Evolutionary conservation across 2,113 vertebrate species (phyloP).

Genomic region (Actenoides hombroni): DNA sequence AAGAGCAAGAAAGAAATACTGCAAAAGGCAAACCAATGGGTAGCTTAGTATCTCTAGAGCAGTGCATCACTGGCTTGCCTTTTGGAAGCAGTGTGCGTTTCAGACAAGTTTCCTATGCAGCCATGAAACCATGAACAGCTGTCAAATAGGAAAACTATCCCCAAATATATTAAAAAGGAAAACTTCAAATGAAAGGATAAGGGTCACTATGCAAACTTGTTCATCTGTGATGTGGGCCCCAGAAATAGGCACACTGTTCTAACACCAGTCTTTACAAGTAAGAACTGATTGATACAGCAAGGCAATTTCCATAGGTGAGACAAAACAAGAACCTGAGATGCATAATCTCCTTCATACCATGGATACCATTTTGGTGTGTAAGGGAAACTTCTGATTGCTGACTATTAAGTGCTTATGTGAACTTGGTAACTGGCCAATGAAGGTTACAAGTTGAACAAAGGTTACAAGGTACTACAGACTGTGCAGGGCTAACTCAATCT

Average conservation of each 20-base stretch:
- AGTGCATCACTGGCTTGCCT: not conserved
- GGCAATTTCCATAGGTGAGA: not conserved
- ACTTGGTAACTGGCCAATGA: not conserved
- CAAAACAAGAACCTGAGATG: not conserved
- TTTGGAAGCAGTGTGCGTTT: not conserved
- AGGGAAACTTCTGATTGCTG: not conserved
- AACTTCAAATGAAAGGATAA: not conserved
- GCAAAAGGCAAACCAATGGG: not conserved
- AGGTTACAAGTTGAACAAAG: not conserved
- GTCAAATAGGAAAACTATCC: no score
- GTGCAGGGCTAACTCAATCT: not conserved
- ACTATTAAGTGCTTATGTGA: not conserved
- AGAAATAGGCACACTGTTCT: not conserved
- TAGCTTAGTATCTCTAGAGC: not conserved
- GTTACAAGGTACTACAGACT: not conserved
- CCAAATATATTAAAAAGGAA: not conserved
- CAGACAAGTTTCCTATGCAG: not conserved
- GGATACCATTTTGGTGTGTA: not conserved
- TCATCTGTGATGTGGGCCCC: not conserved
- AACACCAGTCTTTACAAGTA: not conserved
- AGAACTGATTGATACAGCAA: not conserved
- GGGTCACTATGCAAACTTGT: not conserved
- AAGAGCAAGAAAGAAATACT: not conserved
- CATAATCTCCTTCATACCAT: not conserved
- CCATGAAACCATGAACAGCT: not conserved